Conservation (phyloP, 2,888 invertebrate species). For the Apoda limacodes region DNA sequence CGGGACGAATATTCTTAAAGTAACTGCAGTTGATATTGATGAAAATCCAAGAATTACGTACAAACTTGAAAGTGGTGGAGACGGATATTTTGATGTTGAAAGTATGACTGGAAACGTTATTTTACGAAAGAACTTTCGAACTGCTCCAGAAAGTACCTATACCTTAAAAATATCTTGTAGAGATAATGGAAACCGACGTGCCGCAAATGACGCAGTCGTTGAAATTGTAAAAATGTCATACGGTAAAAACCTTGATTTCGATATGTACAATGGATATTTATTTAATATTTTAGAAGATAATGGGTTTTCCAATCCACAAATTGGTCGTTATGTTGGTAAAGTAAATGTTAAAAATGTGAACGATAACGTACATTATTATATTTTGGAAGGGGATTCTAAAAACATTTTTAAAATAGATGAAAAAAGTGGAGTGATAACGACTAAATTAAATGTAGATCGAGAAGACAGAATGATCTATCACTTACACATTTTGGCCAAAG, state of each 20-base stretch:
- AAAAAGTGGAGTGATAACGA: conserved; percentile 81
- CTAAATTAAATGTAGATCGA: conserved; percentile 84
- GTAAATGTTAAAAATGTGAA: conserved; percentile 74
- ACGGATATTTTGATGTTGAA: conserved; percentile 84
- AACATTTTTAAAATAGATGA: conserved; percentile 85
- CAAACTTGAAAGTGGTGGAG: conserved; percentile 82
- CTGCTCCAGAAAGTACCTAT: conserved; percentile 76
- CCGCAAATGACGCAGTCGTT: conserved; percentile 80
- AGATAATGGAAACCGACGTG: conserved; percentile 82
- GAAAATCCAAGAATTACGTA: conserved; percentile 87
- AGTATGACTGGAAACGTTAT: conserved; percentile 81
- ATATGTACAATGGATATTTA: conserved; percentile 80
- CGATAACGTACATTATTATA: conserved; percentile 78
- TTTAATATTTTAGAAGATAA: conserved; percentile 88
- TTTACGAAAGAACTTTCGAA: conserved; percentile 74
- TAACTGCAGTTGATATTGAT: conserved; percentile 88
- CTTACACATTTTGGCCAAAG: conserved; percentile 83
- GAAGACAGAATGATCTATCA: conserved; percentile 83
- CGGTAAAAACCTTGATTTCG: conserved; percentile 80
- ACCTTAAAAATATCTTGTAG: conserved; percentile 81
- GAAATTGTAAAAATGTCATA: conserved; percentile 83
- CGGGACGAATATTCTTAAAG: conserved; percentile 76
- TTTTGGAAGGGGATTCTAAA: conserved; percentile 83
- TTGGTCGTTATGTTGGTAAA: conserved; percentile 81
- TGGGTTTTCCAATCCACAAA: conserved; percentile 69